These are phyloP conservation scores for Agelaius phoeniceus DNA, from an alignment of 2,113 vertebrate species.

Conservation along the genomic window DNA sequence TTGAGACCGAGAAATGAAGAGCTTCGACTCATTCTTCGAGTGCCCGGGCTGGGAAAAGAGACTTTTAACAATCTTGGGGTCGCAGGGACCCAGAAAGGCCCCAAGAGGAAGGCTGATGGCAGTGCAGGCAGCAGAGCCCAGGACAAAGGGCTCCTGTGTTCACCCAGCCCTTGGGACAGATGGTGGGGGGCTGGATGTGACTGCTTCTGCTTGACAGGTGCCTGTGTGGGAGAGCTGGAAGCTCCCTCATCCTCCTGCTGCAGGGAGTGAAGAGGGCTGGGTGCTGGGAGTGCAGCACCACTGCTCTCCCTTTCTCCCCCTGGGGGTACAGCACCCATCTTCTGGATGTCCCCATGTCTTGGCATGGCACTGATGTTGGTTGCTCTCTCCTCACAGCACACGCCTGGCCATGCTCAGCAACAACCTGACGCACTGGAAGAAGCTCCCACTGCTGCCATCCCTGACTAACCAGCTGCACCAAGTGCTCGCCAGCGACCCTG, in stretches of 20 bases:
- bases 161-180: neutral
- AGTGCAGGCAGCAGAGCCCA: neutral
- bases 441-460: conserved; percentile 84
- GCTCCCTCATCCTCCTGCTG: neutral
- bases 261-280: neutral
- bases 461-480: conserved; percentile 94
- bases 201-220: neutral
- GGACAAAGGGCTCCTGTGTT: neutral
- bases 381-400: conserved; percentile 67
- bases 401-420: conserved; percentile 88
- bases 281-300: neutral
- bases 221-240: neutral
- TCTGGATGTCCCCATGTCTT: neutral
- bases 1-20: too few relatives aligned
- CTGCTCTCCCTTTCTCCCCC: neutral
- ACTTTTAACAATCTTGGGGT: too few relatives aligned
- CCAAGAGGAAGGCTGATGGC: neutral
- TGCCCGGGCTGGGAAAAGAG: too few relatives aligned
- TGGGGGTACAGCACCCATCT: neutral
- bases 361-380: accelerated
- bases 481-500: conserved; percentile 90
- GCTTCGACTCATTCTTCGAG: too few relatives aligned
- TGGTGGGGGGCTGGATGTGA: neutral
- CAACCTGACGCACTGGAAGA: conserved; percentile 88
- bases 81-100: too few relatives aligned